phyloP scores from a whole-genome alignment of 2,888 invertebrate genomes.

The Biston betularia region DNA sequence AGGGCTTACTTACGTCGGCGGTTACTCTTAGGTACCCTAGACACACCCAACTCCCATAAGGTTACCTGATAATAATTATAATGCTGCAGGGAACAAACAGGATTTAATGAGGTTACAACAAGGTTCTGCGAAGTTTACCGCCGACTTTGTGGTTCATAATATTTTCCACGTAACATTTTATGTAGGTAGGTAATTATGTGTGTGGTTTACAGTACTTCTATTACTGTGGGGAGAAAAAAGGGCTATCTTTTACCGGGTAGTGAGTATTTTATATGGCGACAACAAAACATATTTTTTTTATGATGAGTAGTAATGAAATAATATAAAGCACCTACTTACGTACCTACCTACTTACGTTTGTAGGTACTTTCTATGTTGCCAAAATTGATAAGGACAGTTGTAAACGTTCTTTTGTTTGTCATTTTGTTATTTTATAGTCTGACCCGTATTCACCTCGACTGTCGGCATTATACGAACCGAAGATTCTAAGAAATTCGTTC shows the following conservation, averaged over 20 bases:
- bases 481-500: too few relatives aligned
- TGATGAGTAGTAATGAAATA: too few relatives aligned
- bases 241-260: not conserved
- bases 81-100: constrained; percentile 8
- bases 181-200: constrained; percentile 13
- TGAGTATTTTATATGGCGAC: not conserved
- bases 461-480: too few relatives aligned
- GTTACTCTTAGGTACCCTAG: not conserved
- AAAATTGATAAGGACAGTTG: too few relatives aligned
- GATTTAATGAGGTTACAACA: constrained; percentile 21
- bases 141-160: constrained; percentile 16
- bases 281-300: too few relatives aligned
- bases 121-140: constrained; percentile 14
- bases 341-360: too few relatives aligned
- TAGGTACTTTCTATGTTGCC: too few relatives aligned
- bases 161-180: constrained; percentile 12
- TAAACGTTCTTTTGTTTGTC: too few relatives aligned
- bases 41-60: not conserved
- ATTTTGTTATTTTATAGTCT: too few relatives aligned
- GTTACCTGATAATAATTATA: constrained; percentile 16
- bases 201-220: constrained; percentile 2
- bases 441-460: too few relatives aligned
- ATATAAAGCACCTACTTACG: too few relatives aligned
- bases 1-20: not conserved
- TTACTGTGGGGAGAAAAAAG: not conserved